These are phyloP conservation scores for Metopolophium dirhodum DNA, from an alignment of 1,140 invertebrate genomes.

Conservation along the genomic window DNA sequence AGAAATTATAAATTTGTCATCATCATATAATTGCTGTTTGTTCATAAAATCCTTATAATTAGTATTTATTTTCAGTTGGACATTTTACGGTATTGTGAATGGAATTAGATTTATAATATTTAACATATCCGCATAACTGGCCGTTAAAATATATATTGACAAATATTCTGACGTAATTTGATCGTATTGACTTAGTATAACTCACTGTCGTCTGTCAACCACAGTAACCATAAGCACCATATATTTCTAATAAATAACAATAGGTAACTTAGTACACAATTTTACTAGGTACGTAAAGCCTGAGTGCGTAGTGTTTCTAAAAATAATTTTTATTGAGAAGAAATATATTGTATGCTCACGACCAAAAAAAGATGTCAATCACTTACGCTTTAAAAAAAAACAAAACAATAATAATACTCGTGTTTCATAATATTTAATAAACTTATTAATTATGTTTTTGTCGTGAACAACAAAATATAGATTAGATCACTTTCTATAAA, in stretches of 20 bases:
- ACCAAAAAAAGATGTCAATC: background rate
- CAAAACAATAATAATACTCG: background rate
- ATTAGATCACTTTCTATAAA: background rate
- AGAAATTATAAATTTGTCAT: background rate
- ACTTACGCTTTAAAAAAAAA: background rate
- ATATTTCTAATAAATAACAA: background rate
- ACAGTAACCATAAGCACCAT: background rate
- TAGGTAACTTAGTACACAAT: background rate
- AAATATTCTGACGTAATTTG: no score
- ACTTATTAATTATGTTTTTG: background rate
- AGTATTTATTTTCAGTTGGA: background rate
- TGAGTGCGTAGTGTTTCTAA: background rate
- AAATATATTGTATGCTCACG: background rate
- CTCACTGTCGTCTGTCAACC: background rate
- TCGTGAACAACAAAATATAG: background rate
- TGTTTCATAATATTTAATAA: background rate
- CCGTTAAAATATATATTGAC: no score
- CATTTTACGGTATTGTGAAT: background rate
- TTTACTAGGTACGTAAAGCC: background rate
- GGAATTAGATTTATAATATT: background rate
- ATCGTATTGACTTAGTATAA: no score
- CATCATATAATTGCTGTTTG: background rate
- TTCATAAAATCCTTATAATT: background rate
- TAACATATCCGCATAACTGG: no score
- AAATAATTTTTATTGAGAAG: background rate